phyloP scores from a whole-genome alignment of 1,140 invertebrate genomes.

The Caenorhabditis latens region DNA sequence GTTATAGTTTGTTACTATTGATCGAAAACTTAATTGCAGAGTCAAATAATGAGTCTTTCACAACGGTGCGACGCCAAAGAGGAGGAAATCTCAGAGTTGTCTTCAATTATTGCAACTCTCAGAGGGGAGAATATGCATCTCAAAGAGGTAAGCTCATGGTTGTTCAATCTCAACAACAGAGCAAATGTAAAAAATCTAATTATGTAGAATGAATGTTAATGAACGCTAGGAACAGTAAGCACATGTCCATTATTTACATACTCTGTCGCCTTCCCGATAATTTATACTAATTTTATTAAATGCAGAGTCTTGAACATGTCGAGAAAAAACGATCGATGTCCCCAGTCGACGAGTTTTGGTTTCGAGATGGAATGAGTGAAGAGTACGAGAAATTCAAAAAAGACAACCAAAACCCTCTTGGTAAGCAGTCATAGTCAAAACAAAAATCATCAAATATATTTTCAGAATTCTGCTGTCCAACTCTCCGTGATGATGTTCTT shows the following conservation, averaged over 20 bases:
- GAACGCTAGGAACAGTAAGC: too few species aligned
- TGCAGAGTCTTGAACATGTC: conserved; percentile 1
- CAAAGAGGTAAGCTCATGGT: not conserved
- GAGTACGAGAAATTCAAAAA: conserved; percentile 44
- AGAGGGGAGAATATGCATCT: not conserved
- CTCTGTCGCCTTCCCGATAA: too few species aligned
- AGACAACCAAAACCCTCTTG: not conserved
- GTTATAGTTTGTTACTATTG: too few species aligned
- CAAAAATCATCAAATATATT: not conserved
- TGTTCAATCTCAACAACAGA: too few species aligned
- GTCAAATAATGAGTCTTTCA: conserved; percentile 28
- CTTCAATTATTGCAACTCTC: not conserved
- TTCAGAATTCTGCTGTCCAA: conserved; percentile 8
- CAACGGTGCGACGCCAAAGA: conserved; percentile 36
- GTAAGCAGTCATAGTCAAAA: not conserved
- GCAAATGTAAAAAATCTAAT: too few species aligned
- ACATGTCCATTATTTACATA: too few species aligned
- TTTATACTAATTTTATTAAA: not conserved
- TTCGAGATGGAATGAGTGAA: conserved; percentile 17
- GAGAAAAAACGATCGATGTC: conserved; percentile 41
- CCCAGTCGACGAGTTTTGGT: conserved; percentile 19
- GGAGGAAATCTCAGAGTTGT: conserved; percentile 4
- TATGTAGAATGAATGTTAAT: too few species aligned
- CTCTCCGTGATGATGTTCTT: conserved; percentile 25
- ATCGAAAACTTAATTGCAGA: not conserved